Evolutionary conservation across 2,888 invertebrate genomes (phyloP).

Genomic region (Chironomus tentans): DNA sequence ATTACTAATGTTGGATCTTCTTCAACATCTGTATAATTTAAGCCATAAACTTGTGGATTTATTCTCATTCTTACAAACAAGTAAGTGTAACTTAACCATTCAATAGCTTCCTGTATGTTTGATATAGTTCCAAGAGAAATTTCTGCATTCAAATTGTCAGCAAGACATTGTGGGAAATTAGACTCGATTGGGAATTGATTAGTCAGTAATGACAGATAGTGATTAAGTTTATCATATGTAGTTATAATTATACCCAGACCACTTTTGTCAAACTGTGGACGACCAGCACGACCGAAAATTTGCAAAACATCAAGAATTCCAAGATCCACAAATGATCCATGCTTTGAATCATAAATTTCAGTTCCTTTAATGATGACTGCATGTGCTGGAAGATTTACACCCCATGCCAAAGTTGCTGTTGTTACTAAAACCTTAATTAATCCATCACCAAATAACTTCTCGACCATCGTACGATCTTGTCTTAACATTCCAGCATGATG

Average conservation of each 20-base stretch:
- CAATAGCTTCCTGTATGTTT: slow-evolving; percentile 90
- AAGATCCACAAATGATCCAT: slow-evolving; percentile 87
- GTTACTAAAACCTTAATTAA: slow-evolving; percentile 84
- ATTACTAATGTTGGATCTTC: slow-evolving; percentile 72
- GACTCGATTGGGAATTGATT: slow-evolving; percentile 98
- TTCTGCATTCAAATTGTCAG: slow-evolving; percentile 98
- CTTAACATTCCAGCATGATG: slow-evolving; percentile 96
- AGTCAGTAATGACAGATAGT: slow-evolving; percentile 87
- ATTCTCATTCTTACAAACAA: slow-evolving; percentile 86
- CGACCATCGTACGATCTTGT: slow-evolving; percentile 77
- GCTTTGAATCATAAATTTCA: slow-evolving; percentile 93
- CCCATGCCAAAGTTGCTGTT: slow-evolving; percentile 98
- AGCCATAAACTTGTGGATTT: slow-evolving; percentile 72
- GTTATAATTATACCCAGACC: slow-evolving; percentile 96
- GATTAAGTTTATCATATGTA: slow-evolving; percentile 78
- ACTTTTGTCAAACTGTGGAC: slow-evolving; percentile 92
- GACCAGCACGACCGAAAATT: slow-evolving; percentile 96
- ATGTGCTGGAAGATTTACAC: slow-evolving; percentile 68
- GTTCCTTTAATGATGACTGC: slow-evolving; percentile 47
- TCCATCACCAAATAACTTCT: slow-evolving; percentile 83
- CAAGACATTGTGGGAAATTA: slow-evolving; percentile 82
- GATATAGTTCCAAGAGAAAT: slow-evolving; percentile 92
- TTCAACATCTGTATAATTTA: slow-evolving; percentile 52
- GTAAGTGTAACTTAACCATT: slow-evolving; percentile 97
- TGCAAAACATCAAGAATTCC: slow-evolving; percentile 95